Evolutionary conservation across 2,113 vertebrate species (phyloP), one percentile per base, ranked within the genome.

Genomic region (Stigmatopora argus): DNA sequence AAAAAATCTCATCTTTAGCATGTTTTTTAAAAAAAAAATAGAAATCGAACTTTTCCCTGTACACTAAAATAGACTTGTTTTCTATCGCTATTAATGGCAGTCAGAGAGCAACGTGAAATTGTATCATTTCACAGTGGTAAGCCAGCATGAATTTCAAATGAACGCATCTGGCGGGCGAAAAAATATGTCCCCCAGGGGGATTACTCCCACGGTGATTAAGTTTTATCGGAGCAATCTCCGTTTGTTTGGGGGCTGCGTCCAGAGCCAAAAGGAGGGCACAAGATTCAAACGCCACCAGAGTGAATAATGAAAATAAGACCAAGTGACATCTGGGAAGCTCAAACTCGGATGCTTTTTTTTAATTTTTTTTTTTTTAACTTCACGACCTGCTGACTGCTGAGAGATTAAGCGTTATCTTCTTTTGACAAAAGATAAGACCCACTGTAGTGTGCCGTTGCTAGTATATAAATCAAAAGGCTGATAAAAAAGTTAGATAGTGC

Each of bases 391-490:
- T 69, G 75, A 64, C 72, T 31, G 57, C 69, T 69, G 75, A 63
- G 31, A 18, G 46, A 14, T 70, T 18, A 60, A 21, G 61, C 70
- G 60, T 31, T 72, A 79, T 78, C 51, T 60, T 58, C 51, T 55
- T 68, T 77, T 74, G 79, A 82, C 72, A 58, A 63, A 65, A 76
- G 79, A 78, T 74, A 70, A 75, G 69, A 71, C 65, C 66, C 4
- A 31, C 52, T 15, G 56, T 45, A n/a, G 64, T 45, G 69, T 65
- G n/a, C 21, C 31, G 69, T 19, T 62, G 63, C 23, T 31, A 34
- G 56, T 38, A 46, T 75, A 85, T 79, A 72, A 78, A 75, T 82
- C 76, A 83, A 66, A 78, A 67, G 68, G 45, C 38, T 46, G 79
- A 77, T 75, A 23, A 60, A 71, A 56, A 55, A 55, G 51, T 52